Evolutionary conservation across 2,113 vertebrate species (phyloP), one percentile per base, ranked within the genome.

Genomic region (Cheilinus undulatus): DNA sequence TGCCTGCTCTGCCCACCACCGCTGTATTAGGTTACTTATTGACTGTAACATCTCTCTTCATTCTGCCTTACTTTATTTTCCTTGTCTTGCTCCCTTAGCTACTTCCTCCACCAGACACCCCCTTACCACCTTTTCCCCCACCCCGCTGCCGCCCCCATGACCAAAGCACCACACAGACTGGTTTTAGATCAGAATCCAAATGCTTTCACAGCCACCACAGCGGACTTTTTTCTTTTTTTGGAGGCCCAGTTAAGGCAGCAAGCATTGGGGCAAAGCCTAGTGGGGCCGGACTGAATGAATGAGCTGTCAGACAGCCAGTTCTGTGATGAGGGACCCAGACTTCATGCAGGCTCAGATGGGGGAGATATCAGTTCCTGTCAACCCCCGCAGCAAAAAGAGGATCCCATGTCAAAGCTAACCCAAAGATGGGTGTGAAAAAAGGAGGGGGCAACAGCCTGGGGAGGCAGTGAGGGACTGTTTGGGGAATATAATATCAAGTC

Each of bases 21-120:
- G 53, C 86, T 78, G 86, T 85, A 84, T 92, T 87, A 80, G 85
- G 90, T 93, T 93, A 92, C 90, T 92, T 94, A 94, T 92, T 93
- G 88, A 92, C 91, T 93, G 83, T 87, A 91, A 90, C 86, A 86
- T 91, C 86, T 85, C 78, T 92, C 62, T 83, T 89, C 75, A 88
- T 88, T 81, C 62, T 63, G 54, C 69, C 61, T 85, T 71, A 67
- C 73, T 82, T 81, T 48, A 76, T 88, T 82, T 84, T 83, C 69
- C 68, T 72, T 76, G 56, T 84, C 66, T 40, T 34, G 23, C 60
- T 80, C 50, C 52, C 51, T 30, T 53, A 63, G 45, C 53, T 19
- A 38, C 65, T 77, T 69, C 78, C 54, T 73, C 74, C 36, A 88
- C 80, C 82, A 58, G 14, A 8, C 9, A 12, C 34, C 26, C 10